Evolutionary conservation across 2,888 invertebrate genomes (phyloP), one percentile per base, ranked within the genome.

Genomic region (Parasteatoda lunata): DNA sequence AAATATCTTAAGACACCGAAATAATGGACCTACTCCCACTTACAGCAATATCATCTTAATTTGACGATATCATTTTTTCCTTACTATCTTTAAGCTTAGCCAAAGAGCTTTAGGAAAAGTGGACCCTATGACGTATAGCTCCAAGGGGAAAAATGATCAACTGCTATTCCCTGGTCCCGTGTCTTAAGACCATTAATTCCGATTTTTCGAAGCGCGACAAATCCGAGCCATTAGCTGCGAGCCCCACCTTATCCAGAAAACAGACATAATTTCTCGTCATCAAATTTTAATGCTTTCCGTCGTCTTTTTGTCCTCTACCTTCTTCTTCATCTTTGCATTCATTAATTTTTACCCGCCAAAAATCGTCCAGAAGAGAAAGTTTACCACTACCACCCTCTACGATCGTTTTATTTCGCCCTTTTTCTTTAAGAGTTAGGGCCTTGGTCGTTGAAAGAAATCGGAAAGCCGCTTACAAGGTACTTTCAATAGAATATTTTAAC

Each of bases 151-250:
- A 85, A 66, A 85, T 86, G 85, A 86, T 86, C 85, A 81, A 81
- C 85, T 76, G 80, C 83, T 65, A 66, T 73, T 70, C 79, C 64
- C 83, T 45, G 71, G 81, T 76, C 80, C 85, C 85, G 85, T 86
- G 85, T 81, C 80, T 77, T 13, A 68, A 54, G 85, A 80, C 85
- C 77, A 86, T 86, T 86, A 86, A 86, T 86, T 86, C 80, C 85
- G 68, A 47, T 72, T 86, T 77, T 77, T 86, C 65, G 65, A 51
- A 80, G 85, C 71, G 80, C 85, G 84, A 85, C 84, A 85, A 85
- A 85, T 81, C 85, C 80, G 72, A 86, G 80, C 81, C 85, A 86
- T 86, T 86, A 86, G 72, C 64, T 71, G 52, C n/a, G 85, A 78
- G 80, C 85, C 85, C 81, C 85, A 81, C 81, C 81, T 80, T 71